Conservation (phyloP, 2,888 invertebrate species). For the Lepeophtheirus nordmannii region DNA sequence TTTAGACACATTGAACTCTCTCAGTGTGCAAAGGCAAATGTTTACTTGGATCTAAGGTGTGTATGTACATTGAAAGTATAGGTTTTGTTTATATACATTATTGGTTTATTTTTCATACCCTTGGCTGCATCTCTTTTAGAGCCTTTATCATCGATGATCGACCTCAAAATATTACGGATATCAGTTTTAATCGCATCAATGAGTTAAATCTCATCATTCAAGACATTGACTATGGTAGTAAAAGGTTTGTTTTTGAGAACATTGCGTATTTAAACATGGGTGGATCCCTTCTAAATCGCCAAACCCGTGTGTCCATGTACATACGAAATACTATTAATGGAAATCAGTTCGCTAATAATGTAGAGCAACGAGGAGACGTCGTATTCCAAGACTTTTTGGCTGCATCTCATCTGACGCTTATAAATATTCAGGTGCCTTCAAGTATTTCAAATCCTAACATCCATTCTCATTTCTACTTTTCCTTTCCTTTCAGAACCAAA, state of each 20-base stretch:
- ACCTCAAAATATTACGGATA: not conserved
- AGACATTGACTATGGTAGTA: conserved; percentile 13
- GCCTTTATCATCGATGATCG: conserved; percentile 14
- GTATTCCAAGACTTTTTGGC: conserved; percentile 15
- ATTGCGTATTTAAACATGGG: not conserved
- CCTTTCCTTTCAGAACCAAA: not conserved
- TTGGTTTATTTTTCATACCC: not conserved
- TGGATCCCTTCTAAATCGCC: not conserved
- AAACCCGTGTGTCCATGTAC: not conserved
- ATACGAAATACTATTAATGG: conserved; percentile 13
- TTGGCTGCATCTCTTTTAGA: not conserved
- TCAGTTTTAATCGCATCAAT: conserved; percentile 10
- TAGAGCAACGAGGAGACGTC: not conserved
- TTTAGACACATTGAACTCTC: conserved; percentile 7
- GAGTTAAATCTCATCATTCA: conserved; percentile 10
- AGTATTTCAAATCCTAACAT: not conserved
- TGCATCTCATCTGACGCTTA: not conserved
- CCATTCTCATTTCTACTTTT: no score
- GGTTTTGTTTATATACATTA: not conserved
- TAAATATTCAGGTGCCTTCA: conserved; percentile 8
- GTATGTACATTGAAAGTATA: not conserved
- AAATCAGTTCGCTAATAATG: not conserved
- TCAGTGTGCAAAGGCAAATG: not conserved
- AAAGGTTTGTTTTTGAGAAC: conserved; percentile 11
- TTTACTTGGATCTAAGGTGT: conserved; percentile 8